Base-by-base conservation (phyloP, 2,888 invertebrate species). In the Cheiracanthium punctorium region DNA sequence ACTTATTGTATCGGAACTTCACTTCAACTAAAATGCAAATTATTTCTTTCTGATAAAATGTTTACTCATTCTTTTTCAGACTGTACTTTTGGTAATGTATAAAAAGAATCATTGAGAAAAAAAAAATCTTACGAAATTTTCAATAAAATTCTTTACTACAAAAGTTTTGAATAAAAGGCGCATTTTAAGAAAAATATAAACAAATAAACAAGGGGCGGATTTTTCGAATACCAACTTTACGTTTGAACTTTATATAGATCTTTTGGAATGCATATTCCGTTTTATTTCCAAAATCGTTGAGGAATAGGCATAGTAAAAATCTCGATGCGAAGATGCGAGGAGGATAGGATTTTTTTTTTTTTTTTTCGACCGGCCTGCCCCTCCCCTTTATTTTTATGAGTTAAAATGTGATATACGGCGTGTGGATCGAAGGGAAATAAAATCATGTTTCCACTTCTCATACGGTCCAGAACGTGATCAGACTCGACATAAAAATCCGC, bases 381-480 rank as follows among this genome's bases (percentile, higher is more conserved):
- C 58, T 58, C 37, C 37, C 10, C n/a, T n/a, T n/a, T 17, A 7
- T 17, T 58, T 20, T 58, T 58, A 58, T 17, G 24, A 20, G 58
- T 20, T 5, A 58, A 2, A 48, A 48, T 48, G 58, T 24, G 58
- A 58, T 20, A 24, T 24, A 58, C 48, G 24, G 12, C 7, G 58
- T 24, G 58, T 58, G 58, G 58, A 58, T 58, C 20, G 58, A 58
- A 24, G 7, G 24, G 58, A 58, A 20, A 58, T 58, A 58, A 58
- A 58, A 58, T 58, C 58, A 58, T 58, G 24, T 58, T 58, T 58
- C 24, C 58, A 58, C 58, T 24, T 58, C 24, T 58, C 12, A 58
- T 58, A 58, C 4, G 20, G 1, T 58, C 1, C 24, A 4, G 24
- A 20, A 58, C 58, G 58, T 58, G 58, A 58, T 24, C 58, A 24